Base-by-base conservation (phyloP, 1,140 invertebrate genomes). In the Cydia pomonella region DNA sequence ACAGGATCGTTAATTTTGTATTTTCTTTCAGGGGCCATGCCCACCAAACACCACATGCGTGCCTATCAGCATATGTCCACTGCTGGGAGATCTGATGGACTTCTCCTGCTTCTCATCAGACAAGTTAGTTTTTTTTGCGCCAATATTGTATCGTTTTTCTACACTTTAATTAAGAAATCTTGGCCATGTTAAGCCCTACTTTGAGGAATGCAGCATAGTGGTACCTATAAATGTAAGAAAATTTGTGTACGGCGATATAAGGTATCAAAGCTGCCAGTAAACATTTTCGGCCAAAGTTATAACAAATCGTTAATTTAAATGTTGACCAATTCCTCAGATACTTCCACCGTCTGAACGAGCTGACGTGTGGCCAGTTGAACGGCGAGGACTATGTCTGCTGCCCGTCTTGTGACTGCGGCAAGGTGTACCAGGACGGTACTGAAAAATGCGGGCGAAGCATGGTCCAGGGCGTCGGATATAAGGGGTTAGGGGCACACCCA, bases 401-500 rank as follows among this genome's bases (percentile, higher is more conserved):
- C 79, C 93, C 93, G 0, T 87, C 90, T 0, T 93, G 93, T 50
- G 90, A 92, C 4, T 91, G 88, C 47, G 84, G 82, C 3, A 76
- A 78, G n/a, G 80, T 93, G 0, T 90, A 88, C 78, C 80, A 83
- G 13, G 83, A 80, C 0, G 84, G 86, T 10, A 81, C 80, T 0
- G 77, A 82, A 9, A 66, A 82, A 9, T 96, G 95, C 77, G 95
- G 95, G 0, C 91, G 93, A 77, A 94, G 95, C 1, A 93, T 95
- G 89, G 95, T 95, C 1, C 93, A 94, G 74, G 95, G 95, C 2
- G 90, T 94, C n/a, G 93, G 94, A 73, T 95, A 95, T 78, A 92
- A 93, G 27, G 95, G 95, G n/a, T 84, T 96, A 3, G 95, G 95
- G 0, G 92, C 94, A 5, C 95, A 95, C 87, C 95, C 95, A 0